Conservation (phyloP, 2,888 invertebrate genomes). For the Antitype chi region DNA sequence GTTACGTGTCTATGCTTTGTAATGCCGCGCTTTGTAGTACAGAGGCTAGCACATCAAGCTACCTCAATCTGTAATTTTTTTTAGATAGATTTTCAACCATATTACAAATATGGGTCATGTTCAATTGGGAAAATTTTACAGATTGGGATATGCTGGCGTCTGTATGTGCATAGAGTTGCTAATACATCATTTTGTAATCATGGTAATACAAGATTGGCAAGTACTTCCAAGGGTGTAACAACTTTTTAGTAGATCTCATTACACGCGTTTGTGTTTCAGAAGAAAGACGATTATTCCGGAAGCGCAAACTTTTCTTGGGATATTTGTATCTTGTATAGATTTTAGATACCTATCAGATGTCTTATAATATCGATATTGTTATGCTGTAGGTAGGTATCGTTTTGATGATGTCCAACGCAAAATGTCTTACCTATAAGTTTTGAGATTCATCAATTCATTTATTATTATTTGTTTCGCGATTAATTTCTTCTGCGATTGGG, state of each 20-base stretch:
- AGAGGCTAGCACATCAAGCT: too few relatives aligned
- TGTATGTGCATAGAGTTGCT: too few relatives aligned
- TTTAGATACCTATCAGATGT: neutral
- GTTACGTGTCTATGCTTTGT: neutral
- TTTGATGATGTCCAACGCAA: constrained; percentile 19
- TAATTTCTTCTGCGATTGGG: neutral
- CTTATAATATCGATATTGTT: constrained; percentile 9
- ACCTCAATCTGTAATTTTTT: too few relatives aligned
- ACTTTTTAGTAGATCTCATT: neutral
- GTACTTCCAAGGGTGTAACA: neutral
- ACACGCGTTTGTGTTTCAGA: neutral
- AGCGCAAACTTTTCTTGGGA: neutral
- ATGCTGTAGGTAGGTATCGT: neutral
- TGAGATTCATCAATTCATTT: constrained; percentile 4
- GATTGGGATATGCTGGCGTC: too few relatives aligned
- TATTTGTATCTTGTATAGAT: constrained; percentile 4
- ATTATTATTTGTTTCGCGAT: neutral
- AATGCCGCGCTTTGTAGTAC: neutral
- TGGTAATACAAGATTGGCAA: neutral
- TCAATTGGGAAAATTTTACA: too few relatives aligned
- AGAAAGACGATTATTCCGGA: neutral
- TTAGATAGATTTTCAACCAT: too few relatives aligned
- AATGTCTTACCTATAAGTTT: neutral
- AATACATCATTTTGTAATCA: neutral
- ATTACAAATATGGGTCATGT: too few relatives aligned